These are phyloP conservation scores for Lasiurus borealis DNA, from an alignment of 2,113 vertebrate genomes.

Conservation along the genomic window DNA sequence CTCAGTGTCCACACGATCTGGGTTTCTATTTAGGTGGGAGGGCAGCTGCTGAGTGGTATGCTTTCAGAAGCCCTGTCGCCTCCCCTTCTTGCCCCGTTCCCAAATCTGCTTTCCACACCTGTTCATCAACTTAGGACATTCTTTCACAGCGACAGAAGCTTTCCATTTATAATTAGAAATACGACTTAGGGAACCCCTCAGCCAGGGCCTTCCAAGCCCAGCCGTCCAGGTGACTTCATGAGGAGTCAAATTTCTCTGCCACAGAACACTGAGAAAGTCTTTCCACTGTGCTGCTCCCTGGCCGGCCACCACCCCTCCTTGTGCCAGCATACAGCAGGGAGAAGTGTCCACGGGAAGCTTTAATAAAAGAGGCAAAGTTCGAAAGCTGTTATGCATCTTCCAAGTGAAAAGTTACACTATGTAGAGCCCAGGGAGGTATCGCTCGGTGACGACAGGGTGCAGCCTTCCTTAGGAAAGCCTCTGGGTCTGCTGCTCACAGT, in stretches of 20 bases:
- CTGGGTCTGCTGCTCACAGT: background rate
- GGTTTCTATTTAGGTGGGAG: constrained; percentile 2
- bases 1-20: background rate
- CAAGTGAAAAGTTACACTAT: fast-evolving
- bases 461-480: background rate
- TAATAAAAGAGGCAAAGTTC: background rate
- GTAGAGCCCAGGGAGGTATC: background rate
- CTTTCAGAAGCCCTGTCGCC: background rate
- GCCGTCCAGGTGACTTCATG: background rate
- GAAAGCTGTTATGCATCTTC: background rate
- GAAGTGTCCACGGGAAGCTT: background rate
- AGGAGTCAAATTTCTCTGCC: constrained; percentile 62
- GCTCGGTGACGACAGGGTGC: background rate
- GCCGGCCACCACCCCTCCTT: background rate
- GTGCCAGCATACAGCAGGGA: background rate
- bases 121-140: constrained; percentile 59
- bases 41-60: constrained; percentile 35
- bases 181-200: constrained; percentile 41
- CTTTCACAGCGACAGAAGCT: constrained; percentile 52
- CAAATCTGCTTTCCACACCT: constrained; percentile 67
- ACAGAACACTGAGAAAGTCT: constrained; percentile 51
- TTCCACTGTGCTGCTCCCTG: background rate
- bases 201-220: constrained; percentile 16
- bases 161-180: constrained; percentile 71
- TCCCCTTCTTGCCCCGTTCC: background rate